Percentiles rank a stretch among this genome's conserved stretches.
Conservation (phyloP, 2,113 vertebrate species). For the Numenius arquata region DNA sequence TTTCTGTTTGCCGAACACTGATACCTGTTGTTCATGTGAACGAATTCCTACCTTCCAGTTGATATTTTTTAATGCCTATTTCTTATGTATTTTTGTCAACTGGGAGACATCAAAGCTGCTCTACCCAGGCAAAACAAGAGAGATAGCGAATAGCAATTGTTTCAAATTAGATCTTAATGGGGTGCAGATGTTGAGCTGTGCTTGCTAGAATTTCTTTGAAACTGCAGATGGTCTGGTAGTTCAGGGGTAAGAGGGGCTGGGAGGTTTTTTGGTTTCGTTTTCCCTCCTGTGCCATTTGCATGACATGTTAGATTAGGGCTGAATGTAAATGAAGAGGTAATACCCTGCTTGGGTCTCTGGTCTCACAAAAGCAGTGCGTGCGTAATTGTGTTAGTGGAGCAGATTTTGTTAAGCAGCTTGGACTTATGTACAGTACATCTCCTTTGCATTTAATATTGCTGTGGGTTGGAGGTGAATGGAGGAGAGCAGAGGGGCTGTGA, state of each 20-base stretch:
- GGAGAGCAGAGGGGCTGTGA: neutral
- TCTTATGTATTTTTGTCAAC: slow-evolving; percentile 29
- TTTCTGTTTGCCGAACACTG: neutral
- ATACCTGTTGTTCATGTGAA: slow-evolving; percentile 15
- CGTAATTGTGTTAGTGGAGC: neutral
- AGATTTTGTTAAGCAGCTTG: neutral
- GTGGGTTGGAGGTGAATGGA: neutral
- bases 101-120: slow-evolving; percentile 53
- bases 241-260: slow-evolving; percentile 27
- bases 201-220: slow-evolving; percentile 56
- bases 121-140: slow-evolving; percentile 48
- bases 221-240: slow-evolving; percentile 56
- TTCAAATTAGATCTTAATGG: slow-evolving; percentile 60
- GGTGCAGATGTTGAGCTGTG: slow-evolving; percentile 53
- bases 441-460: neutral
- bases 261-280: slow-evolving; percentile 23
- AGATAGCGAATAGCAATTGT: slow-evolving; percentile 61
- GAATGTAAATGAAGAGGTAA: slow-evolving; percentile 49
- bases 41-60: neutral
- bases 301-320: slow-evolving; percentile 58
- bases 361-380: neutral
- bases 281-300: slow-evolving; percentile 47
- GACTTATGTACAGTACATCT: neutral
- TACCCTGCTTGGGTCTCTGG: neutral
- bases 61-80: neutral